Conservation (phyloP, 2,888 invertebrate species). For the Stenoptilia bipunctidactyla region DNA sequence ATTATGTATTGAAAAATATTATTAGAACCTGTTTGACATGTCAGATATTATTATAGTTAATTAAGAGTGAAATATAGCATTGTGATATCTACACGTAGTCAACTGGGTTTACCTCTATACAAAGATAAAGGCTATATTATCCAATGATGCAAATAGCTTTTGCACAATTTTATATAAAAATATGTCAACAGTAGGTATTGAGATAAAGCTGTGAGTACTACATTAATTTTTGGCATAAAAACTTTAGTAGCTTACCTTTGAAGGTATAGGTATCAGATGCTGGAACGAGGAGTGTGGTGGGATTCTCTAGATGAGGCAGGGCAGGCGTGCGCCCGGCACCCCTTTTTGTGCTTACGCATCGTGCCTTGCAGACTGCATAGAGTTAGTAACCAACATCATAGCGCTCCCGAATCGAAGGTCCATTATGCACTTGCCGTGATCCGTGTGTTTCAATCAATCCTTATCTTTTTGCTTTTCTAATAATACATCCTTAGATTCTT, state of each 20-base stretch:
- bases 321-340: constrained; percentile 61
- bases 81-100: no score
- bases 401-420: constrained; percentile 59
- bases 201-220: no score
- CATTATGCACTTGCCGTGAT: constrained; percentile 65
- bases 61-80: no score
- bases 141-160: no score
- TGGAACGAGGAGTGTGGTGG: constrained; percentile 38
- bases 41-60: no score
- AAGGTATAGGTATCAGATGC: constrained; percentile 52
- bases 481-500: constrained; percentile 67
- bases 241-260: constrained; percentile 41
- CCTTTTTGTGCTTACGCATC: constrained; percentile 69
- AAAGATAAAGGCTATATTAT: no score
- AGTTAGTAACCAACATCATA: constrained; percentile 55
- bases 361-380: constrained; percentile 52
- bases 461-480: constrained; percentile 41
- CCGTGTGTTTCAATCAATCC: constrained; percentile 63
- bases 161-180: no score
- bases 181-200: no score
- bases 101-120: no score
- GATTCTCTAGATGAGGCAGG: constrained; percentile 49
- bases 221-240: no score
- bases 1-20: no score
- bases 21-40: no score